These are phyloP conservation scores for Chaenogobius annularis DNA, from an alignment of 2,113 vertebrate genomes.

Conservation along the genomic window DNA sequence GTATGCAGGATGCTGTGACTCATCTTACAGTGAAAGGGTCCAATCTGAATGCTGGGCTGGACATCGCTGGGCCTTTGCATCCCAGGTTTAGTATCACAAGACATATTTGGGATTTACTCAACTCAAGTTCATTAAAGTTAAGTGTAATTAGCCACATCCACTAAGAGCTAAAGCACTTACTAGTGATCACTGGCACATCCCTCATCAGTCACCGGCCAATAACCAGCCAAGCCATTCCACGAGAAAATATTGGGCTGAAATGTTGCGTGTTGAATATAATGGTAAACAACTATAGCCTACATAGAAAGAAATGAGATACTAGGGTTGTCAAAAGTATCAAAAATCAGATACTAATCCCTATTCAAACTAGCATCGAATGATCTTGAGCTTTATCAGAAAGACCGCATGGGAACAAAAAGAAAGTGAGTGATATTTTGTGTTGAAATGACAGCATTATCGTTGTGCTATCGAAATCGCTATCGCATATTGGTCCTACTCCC, in stretches of 20 bases:
- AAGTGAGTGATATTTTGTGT: no score
- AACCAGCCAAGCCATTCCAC: no score
- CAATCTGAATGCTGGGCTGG: not conserved
- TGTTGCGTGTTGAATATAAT: not conserved
- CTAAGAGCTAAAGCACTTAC: not conserved
- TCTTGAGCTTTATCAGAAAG: no score
- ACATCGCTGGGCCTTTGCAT: not conserved
- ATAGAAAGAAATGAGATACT: not conserved
- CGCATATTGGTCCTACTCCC: no score
- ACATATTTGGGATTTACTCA: not conserved
- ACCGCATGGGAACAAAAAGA: no score
- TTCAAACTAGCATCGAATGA: no score
- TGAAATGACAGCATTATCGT: no score
- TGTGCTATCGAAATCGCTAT: no score
- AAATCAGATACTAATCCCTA: no score
- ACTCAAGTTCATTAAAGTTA: not conserved
- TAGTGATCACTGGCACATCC: not conserved
- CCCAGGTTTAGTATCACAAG: not conserved
- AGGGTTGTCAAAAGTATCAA: no score
- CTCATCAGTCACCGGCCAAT: no score
- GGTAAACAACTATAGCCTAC: not conserved
- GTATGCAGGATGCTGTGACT: conserved; percentile 1
- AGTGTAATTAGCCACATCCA: not conserved
- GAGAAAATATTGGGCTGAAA: no score
- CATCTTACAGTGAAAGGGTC: not conserved